phyloP scores from a whole-genome alignment of 2,888 invertebrate genomes.

The Lepidochitona cinerea region DNA sequence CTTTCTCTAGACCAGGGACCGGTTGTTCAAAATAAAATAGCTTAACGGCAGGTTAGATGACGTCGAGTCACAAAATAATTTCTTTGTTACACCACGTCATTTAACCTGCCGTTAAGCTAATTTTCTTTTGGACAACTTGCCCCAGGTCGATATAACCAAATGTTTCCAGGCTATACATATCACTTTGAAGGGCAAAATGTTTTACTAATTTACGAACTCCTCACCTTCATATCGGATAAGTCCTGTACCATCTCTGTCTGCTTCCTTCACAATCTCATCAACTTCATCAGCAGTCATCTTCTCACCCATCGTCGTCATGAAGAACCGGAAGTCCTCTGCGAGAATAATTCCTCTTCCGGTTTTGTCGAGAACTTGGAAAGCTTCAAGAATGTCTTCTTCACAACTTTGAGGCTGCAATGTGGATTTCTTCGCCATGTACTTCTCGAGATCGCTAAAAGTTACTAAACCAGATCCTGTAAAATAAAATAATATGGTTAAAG shows the following conservation, averaged over 20 bases:
- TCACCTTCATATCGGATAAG: slow-evolving; percentile 57
- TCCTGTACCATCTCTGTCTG: slow-evolving; percentile 46
- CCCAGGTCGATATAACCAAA: no score
- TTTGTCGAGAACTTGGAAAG: slow-evolving; percentile 42
- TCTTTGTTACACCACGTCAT: no score
- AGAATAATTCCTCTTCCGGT: not conserved
- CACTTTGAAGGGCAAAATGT: no score
- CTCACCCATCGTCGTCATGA: slow-evolving; percentile 61
- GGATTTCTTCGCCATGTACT: not conserved
- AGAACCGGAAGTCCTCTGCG: slow-evolving; percentile 50
- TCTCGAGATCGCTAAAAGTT: not conserved
- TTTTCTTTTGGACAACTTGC: no score
- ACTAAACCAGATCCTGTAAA: not conserved
- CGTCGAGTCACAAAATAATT: no score
- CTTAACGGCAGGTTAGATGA: no score
- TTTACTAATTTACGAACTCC: no score
- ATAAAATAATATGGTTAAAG: no score
- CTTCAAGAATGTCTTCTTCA: slow-evolving; percentile 55
- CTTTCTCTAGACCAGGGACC: no score
- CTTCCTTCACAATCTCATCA: slow-evolving; percentile 51
- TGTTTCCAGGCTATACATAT: no score
- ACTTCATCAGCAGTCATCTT: slow-evolving; percentile 59
- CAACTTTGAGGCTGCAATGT: not conserved
- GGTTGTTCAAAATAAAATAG: no score
- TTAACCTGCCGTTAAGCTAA: no score